Evolutionary conservation across 2,888 invertebrate species (phyloP).

Genomic region (Neoascia interrupta): DNA sequence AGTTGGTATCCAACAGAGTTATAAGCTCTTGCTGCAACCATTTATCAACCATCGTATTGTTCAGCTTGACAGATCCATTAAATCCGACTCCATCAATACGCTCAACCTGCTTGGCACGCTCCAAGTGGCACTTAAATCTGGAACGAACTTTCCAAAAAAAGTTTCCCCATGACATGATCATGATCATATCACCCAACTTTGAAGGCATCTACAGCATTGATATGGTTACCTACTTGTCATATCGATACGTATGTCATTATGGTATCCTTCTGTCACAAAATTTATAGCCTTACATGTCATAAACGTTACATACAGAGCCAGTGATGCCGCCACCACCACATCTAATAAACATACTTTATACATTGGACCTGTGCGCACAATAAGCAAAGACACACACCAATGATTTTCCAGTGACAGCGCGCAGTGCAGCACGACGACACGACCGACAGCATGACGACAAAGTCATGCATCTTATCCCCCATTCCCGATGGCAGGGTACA

Average conservation of each 20-base stretch:
- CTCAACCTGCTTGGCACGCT: too few relatives aligned
- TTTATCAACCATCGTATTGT: too few relatives aligned
- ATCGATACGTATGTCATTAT: conserved; percentile 50
- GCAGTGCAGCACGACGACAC: background rate
- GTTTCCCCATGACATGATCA: too few relatives aligned
- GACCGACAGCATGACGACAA: conserved; percentile 1
- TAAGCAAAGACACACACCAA: conserved; percentile 8
- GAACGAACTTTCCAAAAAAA: too few relatives aligned
- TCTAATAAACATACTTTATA: conserved; percentile 14
- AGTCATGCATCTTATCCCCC: conserved; percentile 3
- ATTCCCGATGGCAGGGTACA: background rate
- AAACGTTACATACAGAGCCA: conserved; percentile 63
- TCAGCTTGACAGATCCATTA: too few relatives aligned
- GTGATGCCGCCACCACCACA: conserved; percentile 20
- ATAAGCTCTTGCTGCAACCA: too few relatives aligned
- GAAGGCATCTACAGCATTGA: background rate
- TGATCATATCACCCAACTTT: too few relatives aligned
- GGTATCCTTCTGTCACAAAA: conserved; percentile 62
- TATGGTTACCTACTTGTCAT: conserved; percentile 28
- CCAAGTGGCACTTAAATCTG: too few relatives aligned
- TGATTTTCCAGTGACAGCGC: background rate
- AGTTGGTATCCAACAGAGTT: too few relatives aligned
- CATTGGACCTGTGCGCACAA: conserved; percentile 22
- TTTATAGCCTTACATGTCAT: conserved; percentile 65
- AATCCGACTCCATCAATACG: too few relatives aligned